Evolutionary conservation across 2,797 vertebrate species (phyloP).

Genomic region (Tapirus indicus): DNA sequence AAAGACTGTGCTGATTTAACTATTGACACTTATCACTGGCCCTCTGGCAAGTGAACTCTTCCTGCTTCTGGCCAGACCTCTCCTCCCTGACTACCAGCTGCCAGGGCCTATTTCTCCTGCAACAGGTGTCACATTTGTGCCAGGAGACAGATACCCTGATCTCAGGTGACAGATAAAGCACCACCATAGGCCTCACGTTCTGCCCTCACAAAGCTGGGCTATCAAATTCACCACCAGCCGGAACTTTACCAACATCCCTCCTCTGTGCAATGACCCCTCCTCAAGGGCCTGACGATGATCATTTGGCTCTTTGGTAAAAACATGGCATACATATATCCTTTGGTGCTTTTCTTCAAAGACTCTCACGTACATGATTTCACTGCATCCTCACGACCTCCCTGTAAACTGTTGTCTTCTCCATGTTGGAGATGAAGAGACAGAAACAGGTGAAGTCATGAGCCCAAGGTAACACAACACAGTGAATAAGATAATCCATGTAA

Average conservation of each 20-base stretch:
- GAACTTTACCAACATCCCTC: background rate
- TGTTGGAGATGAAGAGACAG: slow-evolving; percentile 1
- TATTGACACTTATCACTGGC: slow-evolving; percentile 12
- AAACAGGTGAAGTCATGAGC: background rate
- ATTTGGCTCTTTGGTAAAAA: background rate
- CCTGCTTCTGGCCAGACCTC: slow-evolving; percentile 31
- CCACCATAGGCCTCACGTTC: slow-evolving; percentile 50
- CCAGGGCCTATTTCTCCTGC: slow-evolving; percentile 55
- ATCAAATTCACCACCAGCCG: slow-evolving; percentile 64
- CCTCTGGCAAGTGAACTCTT: slow-evolving; percentile 26
- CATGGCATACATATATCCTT: background rate
- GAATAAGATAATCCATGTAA: background rate
- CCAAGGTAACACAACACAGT: slow-evolving; percentile 5
- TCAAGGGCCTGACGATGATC: slow-evolving; percentile 47
- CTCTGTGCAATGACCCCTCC: background rate
- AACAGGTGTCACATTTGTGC: slow-evolving; percentile 76
- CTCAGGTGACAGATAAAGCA: slow-evolving; percentile 76
- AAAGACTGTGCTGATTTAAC: slow-evolving; percentile 60
- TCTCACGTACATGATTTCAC: background rate
- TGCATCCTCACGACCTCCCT: background rate
- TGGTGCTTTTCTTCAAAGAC: background rate
- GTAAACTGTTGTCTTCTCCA: background rate
- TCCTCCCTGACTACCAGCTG: slow-evolving; percentile 70
- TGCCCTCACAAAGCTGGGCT: slow-evolving; percentile 67
- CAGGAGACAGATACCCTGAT: slow-evolving; percentile 69